A percentile compares a stretch with the other conserved stretches of the same genome.
phyloP scores from a whole-genome alignment of 2,888 invertebrate species.

The Melitaea athalia region DNA sequence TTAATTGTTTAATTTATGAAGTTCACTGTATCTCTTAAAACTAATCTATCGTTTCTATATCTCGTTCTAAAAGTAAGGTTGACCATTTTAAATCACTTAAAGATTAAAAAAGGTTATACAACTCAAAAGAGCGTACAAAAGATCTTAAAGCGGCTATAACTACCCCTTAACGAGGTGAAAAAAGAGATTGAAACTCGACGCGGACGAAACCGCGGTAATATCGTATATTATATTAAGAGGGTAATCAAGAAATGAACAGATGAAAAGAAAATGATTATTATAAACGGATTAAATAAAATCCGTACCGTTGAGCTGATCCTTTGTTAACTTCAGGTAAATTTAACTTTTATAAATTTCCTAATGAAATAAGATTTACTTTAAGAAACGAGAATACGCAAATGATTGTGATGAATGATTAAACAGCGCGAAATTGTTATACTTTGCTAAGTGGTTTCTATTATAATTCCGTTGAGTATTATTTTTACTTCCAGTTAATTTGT shows the following conservation, averaged over 20 bases:
- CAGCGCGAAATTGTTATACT: background rate
- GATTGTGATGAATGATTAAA: no score
- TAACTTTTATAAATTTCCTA: background rate
- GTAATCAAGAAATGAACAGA: background rate
- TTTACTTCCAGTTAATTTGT: no score
- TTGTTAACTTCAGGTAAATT: constrained; percentile 5
- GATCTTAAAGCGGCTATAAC: no score
- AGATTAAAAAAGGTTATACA: no score
- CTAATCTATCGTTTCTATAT: no score
- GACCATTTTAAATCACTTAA: no score
- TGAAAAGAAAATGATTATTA: background rate
- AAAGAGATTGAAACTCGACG: no score
- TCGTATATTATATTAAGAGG: background rate
- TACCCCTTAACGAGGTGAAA: no score
- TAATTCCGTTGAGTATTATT: background rate
- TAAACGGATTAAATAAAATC: constrained; percentile 4
- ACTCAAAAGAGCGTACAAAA: no score
- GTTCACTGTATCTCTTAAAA: no score
- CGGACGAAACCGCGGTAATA: background rate
- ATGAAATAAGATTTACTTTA: background rate
- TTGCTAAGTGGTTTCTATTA: background rate
- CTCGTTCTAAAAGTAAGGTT: no score
- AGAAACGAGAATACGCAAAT: constrained; percentile 1
- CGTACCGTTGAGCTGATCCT: background rate
- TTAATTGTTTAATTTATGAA: no score